Percentiles rank a stretch among this genome's conserved stretches.
These are phyloP conservation scores for Drosophila subsilvestris DNA, from an alignment of 2,888 invertebrate genomes.

Conservation along the genomic window DNA sequence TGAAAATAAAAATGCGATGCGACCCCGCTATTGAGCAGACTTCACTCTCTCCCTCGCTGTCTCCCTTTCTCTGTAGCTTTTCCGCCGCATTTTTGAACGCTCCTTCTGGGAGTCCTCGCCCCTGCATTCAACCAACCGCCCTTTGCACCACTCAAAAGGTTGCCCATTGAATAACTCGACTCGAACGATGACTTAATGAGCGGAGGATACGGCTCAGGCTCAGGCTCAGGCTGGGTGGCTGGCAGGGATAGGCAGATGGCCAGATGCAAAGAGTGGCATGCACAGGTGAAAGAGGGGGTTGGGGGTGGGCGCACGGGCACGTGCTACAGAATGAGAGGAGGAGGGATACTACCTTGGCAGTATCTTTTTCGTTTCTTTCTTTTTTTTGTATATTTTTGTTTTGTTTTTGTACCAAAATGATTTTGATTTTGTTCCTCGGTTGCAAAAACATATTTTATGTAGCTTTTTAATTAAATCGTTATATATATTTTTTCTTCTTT, in stretches of 20 bases:
- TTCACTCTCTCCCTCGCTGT: constrained; percentile 16
- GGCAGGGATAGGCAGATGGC: not conserved
- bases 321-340: not conserved
- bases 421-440: constrained; percentile 24
- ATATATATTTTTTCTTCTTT: constrained; percentile 31
- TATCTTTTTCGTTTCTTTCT: constrained; percentile 10
- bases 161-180: constrained; percentile 75
- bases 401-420: constrained; percentile 13
- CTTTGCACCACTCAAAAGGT: constrained; percentile 69
- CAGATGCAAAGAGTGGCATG: not conserved
- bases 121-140: not conserved
- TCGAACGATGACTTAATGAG: constrained; percentile 76
- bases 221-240: constrained; percentile 6
- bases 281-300: not conserved
- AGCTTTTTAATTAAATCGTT: constrained; percentile 78
- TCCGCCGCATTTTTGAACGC: not conserved
- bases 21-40: too few species aligned
- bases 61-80: not conserved
- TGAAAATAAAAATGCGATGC: constrained; percentile 70
- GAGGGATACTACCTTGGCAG: constrained; percentile 4
- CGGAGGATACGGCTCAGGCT: constrained; percentile 31
- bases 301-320: too few species aligned
- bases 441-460: constrained; percentile 66
- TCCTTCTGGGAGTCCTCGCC: constrained; percentile 15
- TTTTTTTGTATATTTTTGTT: not conserved